These are phyloP conservation scores for Rhingia campestris DNA, from an alignment of 2,888 invertebrate species.

Conservation along the genomic window DNA sequence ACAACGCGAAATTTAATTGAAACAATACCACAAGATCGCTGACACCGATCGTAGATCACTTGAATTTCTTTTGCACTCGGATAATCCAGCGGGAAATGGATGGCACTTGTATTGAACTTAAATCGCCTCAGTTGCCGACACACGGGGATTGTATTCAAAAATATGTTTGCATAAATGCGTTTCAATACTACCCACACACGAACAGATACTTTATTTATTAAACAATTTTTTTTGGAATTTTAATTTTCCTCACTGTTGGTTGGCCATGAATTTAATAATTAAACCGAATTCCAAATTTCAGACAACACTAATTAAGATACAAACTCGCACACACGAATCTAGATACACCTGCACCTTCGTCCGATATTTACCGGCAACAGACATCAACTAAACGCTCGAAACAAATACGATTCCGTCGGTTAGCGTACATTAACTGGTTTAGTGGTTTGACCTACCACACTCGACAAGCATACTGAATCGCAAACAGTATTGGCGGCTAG, in stretches of 20 bases:
- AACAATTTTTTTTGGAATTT: background rate
- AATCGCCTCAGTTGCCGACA: slow-evolving; percentile 34
- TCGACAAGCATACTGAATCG: slow-evolving; percentile 31
- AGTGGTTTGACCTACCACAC: slow-evolving; percentile 69
- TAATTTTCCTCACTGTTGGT: slow-evolving; percentile 6
- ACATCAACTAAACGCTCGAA: slow-evolving; percentile 62
- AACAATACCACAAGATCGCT: slow-evolving; percentile 50
- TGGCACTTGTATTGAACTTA: slow-evolving; percentile 20
- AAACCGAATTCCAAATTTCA: background rate
- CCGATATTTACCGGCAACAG: slow-evolving; percentile 68
- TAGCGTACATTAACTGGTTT: slow-evolving; percentile 57
- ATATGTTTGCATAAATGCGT: slow-evolving; percentile 9
- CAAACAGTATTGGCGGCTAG: slow-evolving; percentile 28
- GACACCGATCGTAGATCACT: slow-evolving; percentile 43
- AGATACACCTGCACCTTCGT: slow-evolving; percentile 50
- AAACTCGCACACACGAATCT: slow-evolving; percentile 4
- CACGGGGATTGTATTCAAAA: background rate
- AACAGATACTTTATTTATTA: background rate
- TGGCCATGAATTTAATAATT: slow-evolving; percentile 21
- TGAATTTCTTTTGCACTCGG: slow-evolving; percentile 7
- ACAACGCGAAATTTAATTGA: slow-evolving; percentile 38
- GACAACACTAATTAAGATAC: background rate
- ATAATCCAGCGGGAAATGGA: slow-evolving; percentile 21
- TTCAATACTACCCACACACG: background rate
- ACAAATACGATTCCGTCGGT: slow-evolving; percentile 40